Base-by-base conservation (phyloP, 2,888 invertebrate genomes). In the Macaria notata region DNA sequence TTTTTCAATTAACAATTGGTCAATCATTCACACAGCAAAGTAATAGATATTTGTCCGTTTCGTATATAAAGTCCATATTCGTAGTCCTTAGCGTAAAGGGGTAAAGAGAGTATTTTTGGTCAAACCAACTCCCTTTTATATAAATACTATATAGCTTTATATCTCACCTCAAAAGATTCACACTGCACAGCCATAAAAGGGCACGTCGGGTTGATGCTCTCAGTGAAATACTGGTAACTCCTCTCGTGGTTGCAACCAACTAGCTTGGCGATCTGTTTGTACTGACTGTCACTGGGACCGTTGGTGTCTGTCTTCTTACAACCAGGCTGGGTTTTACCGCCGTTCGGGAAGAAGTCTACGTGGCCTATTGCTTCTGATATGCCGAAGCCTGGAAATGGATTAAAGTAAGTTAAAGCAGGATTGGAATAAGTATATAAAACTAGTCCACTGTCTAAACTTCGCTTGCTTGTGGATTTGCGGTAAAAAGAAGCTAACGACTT, bases 331-430 rank as follows among this genome's bases (percentile, higher is more conserved):
- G 94, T 93, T 4, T 94, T 93, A 0, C 98, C 98, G 0, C 97
- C 97, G 76, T 98, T 98, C 0, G 98, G 97, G 79, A 95, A 98
- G 84, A 97, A 98, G 81, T 98, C 98, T 3, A 97, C 95, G 80
- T 98, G 97, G 0, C 97, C 98, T 46, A 96, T 94, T 0, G 95
- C 93, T 72, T 96, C 96, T 5, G 94, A 93, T 78, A 97, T 95
- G 7, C 98, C 98, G 55, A 98, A 92, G 52, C 94, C 94, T 92
- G 76, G 4, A 68, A 36, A 7, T 6, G 33, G 7, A 36, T 19
- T 1, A 19, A 19, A 19, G 19, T 19, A 59, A 57, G 51, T 31
- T 39, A 29, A 9, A 19, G 19, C 19, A 19, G 19, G 19, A 19
- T 19, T 19, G 19, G 19, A 19, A 19, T 19, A 19, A 19, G 19